phyloP scores from a whole-genome alignment of 2,113 vertebrate genomes.

The Corynorhinus townsendii region DNA sequence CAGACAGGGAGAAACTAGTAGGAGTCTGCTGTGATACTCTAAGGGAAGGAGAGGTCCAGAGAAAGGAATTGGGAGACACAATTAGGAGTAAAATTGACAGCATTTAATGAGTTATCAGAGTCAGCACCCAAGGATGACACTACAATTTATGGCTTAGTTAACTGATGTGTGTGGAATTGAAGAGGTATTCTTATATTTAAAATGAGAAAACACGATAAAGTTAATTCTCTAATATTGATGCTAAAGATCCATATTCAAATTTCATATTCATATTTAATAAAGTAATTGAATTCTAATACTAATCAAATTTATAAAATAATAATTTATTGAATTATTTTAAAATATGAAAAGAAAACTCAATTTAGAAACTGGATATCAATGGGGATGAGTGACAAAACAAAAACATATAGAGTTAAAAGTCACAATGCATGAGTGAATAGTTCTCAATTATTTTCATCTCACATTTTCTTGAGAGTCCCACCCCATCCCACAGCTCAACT shows the following conservation, averaged over 20 bases:
- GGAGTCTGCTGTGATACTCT: not conserved
- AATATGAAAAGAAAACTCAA: not conserved
- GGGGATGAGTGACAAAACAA: not conserved
- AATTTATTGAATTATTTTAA: not conserved
- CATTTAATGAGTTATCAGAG: not conserved
- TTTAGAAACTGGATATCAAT: not conserved
- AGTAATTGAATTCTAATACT: not conserved
- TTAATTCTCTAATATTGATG: not conserved
- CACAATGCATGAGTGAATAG: not conserved
- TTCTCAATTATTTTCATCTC: conserved; percentile 13
- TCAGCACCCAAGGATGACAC: not conserved
- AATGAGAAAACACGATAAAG: not conserved
- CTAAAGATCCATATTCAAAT: not conserved
- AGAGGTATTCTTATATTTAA: not conserved
- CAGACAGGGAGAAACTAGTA: not conserved
- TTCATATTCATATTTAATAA: not conserved
- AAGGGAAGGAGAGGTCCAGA: not conserved
- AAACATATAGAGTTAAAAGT: not conserved
- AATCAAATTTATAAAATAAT: not conserved
- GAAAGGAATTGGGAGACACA: not conserved
- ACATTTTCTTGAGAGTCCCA: not conserved
- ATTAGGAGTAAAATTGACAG: not conserved
- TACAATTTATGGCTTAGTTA: not conserved
- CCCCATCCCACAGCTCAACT: not conserved
- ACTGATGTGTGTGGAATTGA: not conserved